Base-by-base conservation (phyloP, 2,113 vertebrate genomes). In the Nyctereutes procyonoides region DNA sequence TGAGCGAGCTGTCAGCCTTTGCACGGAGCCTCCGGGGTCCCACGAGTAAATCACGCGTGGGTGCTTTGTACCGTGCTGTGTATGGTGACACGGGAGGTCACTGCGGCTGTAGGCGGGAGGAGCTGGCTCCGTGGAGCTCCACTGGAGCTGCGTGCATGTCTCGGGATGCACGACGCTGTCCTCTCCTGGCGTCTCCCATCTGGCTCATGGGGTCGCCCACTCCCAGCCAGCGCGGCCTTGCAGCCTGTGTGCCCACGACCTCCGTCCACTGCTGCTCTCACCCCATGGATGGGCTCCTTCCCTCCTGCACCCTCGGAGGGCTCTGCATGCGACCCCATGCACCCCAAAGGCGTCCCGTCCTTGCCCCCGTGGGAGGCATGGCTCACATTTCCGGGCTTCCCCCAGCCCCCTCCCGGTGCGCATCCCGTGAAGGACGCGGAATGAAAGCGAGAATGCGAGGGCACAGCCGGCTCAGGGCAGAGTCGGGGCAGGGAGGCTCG, bases 251-350 rank as follows among this genome's bases (percentile, higher is more conserved):
- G 15, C 79, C 5, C 0, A 53, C 0, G 1, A 16, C 8, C 16
- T 16, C 79, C 20, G 1, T 2, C 38, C 5, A 16, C 0, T 3
- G 4, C 2, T 4, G 15, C 9, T 5, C 2, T 17, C n/a, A 3
- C 4, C 2, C 35, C 1, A 28, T 0, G 4, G 11, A 1, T 3
- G 16, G 0, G 22, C 10, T 13, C 56, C 13, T 10, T 35, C 8
- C 12, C 8, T 32, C 0, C 67, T 15, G 1, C 14, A 8, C 20
- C 12, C 38, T 9, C 35, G 26, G 35, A 48, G 10, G 15, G 9
- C 19, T 2, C 5, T 24, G 2, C 26, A 19, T 8, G 51, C 4
- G 16, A 28, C 24, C 4, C 19, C 15, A 15, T 20, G 32, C 5
- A 0, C 15, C 28, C 19, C 8, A 6, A 51, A 2, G 12, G 14